Percentiles rank a stretch among this genome's conserved stretches.
Conservation (phyloP, 53 echinoderm and acorn worm species). For the Antedon mediterranea region DNA sequence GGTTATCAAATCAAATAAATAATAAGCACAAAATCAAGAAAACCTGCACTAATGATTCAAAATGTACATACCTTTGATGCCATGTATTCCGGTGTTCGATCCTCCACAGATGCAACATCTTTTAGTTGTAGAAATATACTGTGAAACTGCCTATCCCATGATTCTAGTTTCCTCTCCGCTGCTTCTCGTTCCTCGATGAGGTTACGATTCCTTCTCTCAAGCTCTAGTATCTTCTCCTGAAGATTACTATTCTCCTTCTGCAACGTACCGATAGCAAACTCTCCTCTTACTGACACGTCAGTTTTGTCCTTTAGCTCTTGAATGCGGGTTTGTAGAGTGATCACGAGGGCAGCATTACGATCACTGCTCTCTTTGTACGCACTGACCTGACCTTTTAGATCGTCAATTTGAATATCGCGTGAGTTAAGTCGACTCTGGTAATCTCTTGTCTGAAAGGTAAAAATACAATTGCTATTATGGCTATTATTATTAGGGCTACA, state of each 20-base stretch:
- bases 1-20: not conserved
- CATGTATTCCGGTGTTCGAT: conserved; percentile 45
- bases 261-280: conserved; percentile 62
- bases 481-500: not conserved
- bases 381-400: conserved; percentile 37
- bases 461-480: not conserved
- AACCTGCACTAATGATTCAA: not conserved
- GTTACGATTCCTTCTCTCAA: conserved; percentile 59
- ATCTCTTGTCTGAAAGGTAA: conserved; percentile 48
- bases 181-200: conserved; percentile 62
- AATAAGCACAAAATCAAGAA: not conserved
- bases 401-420: conserved; percentile 67
- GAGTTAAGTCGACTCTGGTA: conserved; percentile 42
- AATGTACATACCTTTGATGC: conserved; percentile 42
- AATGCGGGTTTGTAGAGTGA: conserved; percentile 52
- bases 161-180: conserved; percentile 39
- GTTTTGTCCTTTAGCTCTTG: conserved; percentile 33
- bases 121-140: conserved; percentile 67
- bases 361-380: conserved; percentile 14
- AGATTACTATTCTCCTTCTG: conserved; percentile 61
- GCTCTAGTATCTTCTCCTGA: conserved; percentile 64
- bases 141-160: conserved; percentile 52
- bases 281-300: conserved; percentile 43
- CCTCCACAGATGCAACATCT: conserved; percentile 34
- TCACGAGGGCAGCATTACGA: conserved; percentile 50